Evolutionary conservation across 1,140 invertebrate genomes (phyloP).

Genomic region (Papilio helenus): DNA sequence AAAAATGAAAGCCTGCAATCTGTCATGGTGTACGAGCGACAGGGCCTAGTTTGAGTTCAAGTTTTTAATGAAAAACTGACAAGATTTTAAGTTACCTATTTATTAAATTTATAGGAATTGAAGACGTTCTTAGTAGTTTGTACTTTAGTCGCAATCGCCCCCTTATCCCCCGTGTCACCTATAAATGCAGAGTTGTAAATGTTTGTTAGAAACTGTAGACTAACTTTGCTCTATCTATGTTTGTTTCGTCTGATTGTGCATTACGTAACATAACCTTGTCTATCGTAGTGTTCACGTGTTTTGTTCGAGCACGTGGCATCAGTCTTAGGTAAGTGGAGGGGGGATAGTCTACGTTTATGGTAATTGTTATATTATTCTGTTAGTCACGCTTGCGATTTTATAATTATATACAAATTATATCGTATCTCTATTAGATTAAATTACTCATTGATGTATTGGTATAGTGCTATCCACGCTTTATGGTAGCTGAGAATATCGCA

Average conservation of each 20-base stretch:
- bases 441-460: neutral
- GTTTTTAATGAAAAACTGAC: too few relatives aligned
- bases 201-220: neutral
- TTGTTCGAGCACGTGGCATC: slow-evolving; percentile 2
- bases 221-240: slow-evolving; percentile 3
- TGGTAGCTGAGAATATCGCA: neutral
- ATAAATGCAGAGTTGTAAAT: too few relatives aligned
- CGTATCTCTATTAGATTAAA: neutral
- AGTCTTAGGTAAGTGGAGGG: neutral
- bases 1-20: too few relatives aligned
- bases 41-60: too few relatives aligned
- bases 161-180: too few relatives aligned
- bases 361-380: slow-evolving; percentile 8
- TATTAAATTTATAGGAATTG: too few relatives aligned
- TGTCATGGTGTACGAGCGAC: too few relatives aligned
- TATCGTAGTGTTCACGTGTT: slow-evolving; percentile 6
- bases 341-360: neutral
- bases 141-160: too few relatives aligned
- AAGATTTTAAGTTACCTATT: too few relatives aligned
- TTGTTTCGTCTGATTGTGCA: neutral
- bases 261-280: slow-evolving; percentile 11
- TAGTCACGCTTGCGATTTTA: slow-evolving; percentile 13
- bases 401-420: neutral
- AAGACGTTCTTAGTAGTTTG: too few relatives aligned
- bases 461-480: neutral